Conservation (phyloP, 1,140 invertebrate genomes). For the Apis mellifera region Amel_HAv3.1 CM009931.2:7877501-7878000, state of each 20-base stretch:
- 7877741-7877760: background rate
- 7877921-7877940: no score
- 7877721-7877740: no score
- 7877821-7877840: no score
- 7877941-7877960: no score
- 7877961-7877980: no score
- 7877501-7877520: background rate
- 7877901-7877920: no score
- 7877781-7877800: no score
- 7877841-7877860: background rate
- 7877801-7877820: no score
- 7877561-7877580: conserved; percentile 58
- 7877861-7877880: background rate
- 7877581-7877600: conserved; percentile 64
- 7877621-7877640: conserved; percentile 63
- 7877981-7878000: no score
- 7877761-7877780: background rate
- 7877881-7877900: no score
- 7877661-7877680: conserved; percentile 41
- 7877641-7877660: conserved; percentile 7
- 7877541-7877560: conserved; percentile 59
- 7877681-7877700: conserved; percentile 40
- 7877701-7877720: conserved; percentile 12
- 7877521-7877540: conserved; percentile 17
- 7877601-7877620: conserved; percentile 45